Evolutionary conservation across 2,888 invertebrate species (phyloP), one percentile per base, ranked within the genome.

Genomic region (Abrostola tripartita): DNA sequence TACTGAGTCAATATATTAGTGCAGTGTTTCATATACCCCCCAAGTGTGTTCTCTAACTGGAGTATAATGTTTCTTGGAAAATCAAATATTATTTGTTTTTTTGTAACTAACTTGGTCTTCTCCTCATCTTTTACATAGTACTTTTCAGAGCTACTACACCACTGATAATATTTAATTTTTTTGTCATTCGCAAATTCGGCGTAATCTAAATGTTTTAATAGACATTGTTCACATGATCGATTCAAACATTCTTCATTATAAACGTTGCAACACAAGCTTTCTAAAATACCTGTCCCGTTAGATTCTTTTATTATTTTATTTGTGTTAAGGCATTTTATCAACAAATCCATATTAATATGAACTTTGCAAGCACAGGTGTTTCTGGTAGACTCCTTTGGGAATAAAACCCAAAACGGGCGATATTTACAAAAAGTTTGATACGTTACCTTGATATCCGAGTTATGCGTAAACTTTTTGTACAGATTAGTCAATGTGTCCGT

Each of bases 341-440:
- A 40, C 40, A 40, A 40, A 40, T 40, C 40, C 40, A 40, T 40
- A 40, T 40, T 40, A 40, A 40, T 40, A 40, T 40, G 49, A 49
- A 49, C 49, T 49, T 49, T 49, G 49, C 49, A 49, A 49, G 49
- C 49, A 49, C 49, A 49, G 35, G 53, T 61, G 9, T 61, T 53
- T 53, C 61, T 54, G 6, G 0, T 9, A 11, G 53, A 40, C 40
- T 61, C 52, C 11, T 61, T 61, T 49, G 53, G 60, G 35, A 47
- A 40, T 49, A 61, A 61, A 40, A 58, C 58, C 58, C 58, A 58
- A 24, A 58, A 58, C 2, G 51, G 50, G 38, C 56, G 56, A 49
- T 44, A 50, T 55, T 61, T 50, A 51, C 61, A 61, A 55, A 61
- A 55, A 54, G 61, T 61, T 55, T 61, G 61, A 54, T 61, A 53